These are phyloP conservation scores for Borostomias antarcticus DNA, from an alignment of 2,797 vertebrate species.

Conservation along the genomic window DNA sequence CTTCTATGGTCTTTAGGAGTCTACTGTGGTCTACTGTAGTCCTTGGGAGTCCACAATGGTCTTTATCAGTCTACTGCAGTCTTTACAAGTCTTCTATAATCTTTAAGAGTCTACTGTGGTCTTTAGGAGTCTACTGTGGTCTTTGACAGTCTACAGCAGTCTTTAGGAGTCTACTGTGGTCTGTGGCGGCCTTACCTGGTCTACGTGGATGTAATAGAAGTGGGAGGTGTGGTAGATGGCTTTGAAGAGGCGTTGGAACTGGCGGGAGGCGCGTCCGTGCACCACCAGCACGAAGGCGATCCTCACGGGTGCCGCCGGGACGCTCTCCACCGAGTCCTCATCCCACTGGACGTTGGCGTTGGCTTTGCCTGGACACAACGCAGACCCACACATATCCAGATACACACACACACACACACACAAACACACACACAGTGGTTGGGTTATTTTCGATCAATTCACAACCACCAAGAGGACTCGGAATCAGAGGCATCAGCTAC, in stretches of 20 bases:
- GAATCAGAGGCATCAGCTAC: too few relatives aligned
- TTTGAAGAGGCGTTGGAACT: conserved; percentile 94
- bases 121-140: not conserved
- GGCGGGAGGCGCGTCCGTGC: conserved; percentile 91
- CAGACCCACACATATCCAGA: not conserved
- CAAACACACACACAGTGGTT: too few relatives aligned
- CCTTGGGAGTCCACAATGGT: too few relatives aligned
- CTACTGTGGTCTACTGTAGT: too few relatives aligned
- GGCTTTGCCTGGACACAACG: conserved; percentile 83
- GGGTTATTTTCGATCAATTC: too few relatives aligned
- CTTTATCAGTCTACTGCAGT: too few relatives aligned
- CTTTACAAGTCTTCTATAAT: too few relatives aligned
- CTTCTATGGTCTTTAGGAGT: conserved; percentile 85
- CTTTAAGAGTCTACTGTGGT: not conserved
- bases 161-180: not conserved
- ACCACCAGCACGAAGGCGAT: conserved; percentile 93
- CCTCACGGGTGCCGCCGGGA: conserved; percentile 78
- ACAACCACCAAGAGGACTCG: too few relatives aligned
- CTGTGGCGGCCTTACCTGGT: conserved; percentile 72
- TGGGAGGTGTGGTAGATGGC: conserved; percentile 96
- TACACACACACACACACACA: too few relatives aligned
- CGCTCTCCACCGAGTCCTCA: conserved; percentile 78
- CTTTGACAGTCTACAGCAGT: not conserved
- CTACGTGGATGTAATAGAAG: conserved; percentile 97
- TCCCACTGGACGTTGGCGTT: conserved; percentile 91